These are phyloP conservation scores for Ommatoiulus sabulosus DNA, from an alignment of 2,888 invertebrate genomes.

Conservation along the genomic window DNA sequence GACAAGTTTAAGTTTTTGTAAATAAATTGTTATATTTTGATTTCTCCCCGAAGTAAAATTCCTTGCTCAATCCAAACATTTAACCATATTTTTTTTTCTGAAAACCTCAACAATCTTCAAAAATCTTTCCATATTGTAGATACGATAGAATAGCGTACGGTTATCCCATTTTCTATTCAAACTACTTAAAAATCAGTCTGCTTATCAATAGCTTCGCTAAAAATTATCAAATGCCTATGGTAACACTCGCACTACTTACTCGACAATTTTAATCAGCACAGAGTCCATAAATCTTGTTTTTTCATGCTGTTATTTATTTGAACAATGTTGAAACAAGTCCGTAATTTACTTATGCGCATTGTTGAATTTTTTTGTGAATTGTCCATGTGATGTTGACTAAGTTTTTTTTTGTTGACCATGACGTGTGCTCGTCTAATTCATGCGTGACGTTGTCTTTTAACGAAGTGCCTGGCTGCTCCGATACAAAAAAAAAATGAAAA, in stretches of 20 bases:
- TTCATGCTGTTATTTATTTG: conserved; percentile 19
- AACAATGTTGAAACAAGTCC: conserved; percentile 34
- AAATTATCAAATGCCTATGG: background rate
- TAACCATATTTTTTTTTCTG: background rate
- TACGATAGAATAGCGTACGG: background rate
- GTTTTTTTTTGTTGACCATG: background rate
- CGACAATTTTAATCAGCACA: background rate
- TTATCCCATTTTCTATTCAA: background rate
- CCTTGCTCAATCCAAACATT: conserved; percentile 19
- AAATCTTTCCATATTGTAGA: background rate
- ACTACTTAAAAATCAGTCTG: background rate
- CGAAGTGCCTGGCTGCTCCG: conserved; percentile 15
- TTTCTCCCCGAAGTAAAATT: background rate
- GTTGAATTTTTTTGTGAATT: conserved; percentile 1
- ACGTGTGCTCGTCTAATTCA: background rate
- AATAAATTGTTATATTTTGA: background rate
- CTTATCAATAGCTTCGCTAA: background rate
- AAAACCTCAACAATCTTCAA: background rate
- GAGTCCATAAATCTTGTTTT: conserved; percentile 21
- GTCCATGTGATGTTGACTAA: background rate
- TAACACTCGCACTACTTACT: background rate
- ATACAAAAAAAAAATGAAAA: background rate
- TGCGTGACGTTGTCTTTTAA: conserved; percentile 7
- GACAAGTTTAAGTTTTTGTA: background rate
- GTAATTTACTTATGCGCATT: background rate